These are phyloP conservation scores for Anneissia japonica DNA, from an alignment of 35 echinoderm and acorn worm species.

Conservation along the genomic window DNA sequence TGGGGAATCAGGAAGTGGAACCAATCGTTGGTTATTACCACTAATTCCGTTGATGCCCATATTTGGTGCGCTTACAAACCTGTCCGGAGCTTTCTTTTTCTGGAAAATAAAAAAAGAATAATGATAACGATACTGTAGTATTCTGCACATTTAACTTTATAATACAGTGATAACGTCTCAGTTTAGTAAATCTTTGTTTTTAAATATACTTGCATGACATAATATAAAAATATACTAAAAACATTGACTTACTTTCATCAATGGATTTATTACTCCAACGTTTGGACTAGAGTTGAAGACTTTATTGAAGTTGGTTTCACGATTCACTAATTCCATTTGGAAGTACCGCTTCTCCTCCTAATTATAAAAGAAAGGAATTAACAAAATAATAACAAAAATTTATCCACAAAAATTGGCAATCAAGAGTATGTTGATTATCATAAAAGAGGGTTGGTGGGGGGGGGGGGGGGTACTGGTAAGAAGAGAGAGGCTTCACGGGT, in stretches of 20 bases:
- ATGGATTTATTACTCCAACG: conserved; percentile 78
- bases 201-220: background rate
- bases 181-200: background rate
- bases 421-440: too few relatives aligned
- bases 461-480: too few relatives aligned
- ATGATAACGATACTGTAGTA: too few relatives aligned
- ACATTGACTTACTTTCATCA: conserved; percentile 32
- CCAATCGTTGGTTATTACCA: conserved; percentile 44
- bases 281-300: conserved; percentile 88
- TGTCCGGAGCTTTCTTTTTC: conserved; percentile 51
- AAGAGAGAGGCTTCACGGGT: too few relatives aligned
- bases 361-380: background rate
- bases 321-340: conserved; percentile 89
- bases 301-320: conserved; percentile 98
- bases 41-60: conserved; percentile 23
- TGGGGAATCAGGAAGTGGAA: conserved; percentile 79
- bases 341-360: conserved; percentile 94
- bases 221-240: background rate
- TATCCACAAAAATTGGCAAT: too few relatives aligned
- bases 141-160: too few relatives aligned
- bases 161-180: background rate
- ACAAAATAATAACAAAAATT: background rate
- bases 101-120: background rate
- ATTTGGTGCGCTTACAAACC: conserved; percentile 80
- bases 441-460: too few relatives aligned